Percentiles rank a stretch among this genome's conserved stretches.
phyloP scores from a whole-genome alignment of 2,888 invertebrate species.

The Thecophora atra region DNA sequence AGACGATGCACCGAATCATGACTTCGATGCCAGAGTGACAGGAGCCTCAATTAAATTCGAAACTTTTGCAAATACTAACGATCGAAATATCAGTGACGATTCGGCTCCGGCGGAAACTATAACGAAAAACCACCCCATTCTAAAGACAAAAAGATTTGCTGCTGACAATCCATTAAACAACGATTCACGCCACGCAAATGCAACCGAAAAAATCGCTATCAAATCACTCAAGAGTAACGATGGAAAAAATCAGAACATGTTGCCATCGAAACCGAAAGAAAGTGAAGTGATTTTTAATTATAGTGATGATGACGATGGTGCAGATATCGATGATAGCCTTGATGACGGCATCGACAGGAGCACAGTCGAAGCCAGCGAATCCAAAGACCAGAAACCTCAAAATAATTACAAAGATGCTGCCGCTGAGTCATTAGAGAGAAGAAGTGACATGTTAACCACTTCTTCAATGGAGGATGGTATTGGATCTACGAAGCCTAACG shows the following conservation, averaged over 20 bases:
- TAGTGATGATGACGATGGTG: constrained; percentile 6
- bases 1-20: not conserved
- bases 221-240: constrained; percentile 46
- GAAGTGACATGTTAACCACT: not conserved
- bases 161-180: constrained; percentile 62
- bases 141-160: not conserved
- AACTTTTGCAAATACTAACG: constrained; percentile 8
- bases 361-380: constrained; percentile 41
- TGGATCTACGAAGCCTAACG: constrained; percentile 20
- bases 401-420: not conserved
- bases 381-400: too few relatives aligned
- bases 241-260: constrained; percentile 32
- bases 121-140: too few relatives aligned
- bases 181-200: constrained; percentile 52
- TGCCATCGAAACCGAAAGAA: constrained; percentile 1
- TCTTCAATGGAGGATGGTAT: not conserved
- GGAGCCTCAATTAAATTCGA: constrained; percentile 18
- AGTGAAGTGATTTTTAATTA: not conserved
- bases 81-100: constrained; percentile 18
- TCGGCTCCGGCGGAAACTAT: not conserved
- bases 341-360: constrained; percentile 49
- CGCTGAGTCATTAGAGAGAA: not conserved
- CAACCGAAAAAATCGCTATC: constrained; percentile 49
- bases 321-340: constrained; percentile 17
- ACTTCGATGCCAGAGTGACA: not conserved